phyloP scores from a whole-genome alignment of 2,797 vertebrate species.

The Tenualosa thibaudeaui region DNA sequence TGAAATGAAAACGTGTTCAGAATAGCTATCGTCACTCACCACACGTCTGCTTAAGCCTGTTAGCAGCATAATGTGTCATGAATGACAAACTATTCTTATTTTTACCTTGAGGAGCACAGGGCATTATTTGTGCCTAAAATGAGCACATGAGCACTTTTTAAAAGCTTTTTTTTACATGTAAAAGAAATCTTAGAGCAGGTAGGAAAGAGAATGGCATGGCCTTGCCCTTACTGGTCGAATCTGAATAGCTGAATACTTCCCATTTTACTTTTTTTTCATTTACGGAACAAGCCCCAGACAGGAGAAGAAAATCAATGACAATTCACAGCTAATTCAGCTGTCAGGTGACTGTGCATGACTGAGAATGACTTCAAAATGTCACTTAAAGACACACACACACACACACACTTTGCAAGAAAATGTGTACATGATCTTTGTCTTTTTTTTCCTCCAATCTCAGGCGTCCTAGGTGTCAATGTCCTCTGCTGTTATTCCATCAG shows the following conservation, averaged over 20 bases:
- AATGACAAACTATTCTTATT: not conserved
- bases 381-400: not conserved
- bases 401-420: not conserved
- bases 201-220: not conserved
- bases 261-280: not conserved
- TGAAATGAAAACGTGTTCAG: not conserved
- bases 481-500: constrained; percentile 27
- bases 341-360: not conserved
- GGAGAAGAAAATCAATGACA: constrained; percentile 26
- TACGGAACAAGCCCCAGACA: not conserved
- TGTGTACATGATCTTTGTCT: constrained; percentile 1
- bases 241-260: not conserved
- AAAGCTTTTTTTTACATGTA: not conserved
- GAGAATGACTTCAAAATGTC: constrained; percentile 24
- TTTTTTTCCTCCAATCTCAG: not conserved
- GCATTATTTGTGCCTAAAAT: too few species aligned
- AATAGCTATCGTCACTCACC: not conserved
- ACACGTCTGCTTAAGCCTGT: too few species aligned
- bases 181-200: not conserved
- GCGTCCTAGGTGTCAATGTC: constrained; percentile 29
- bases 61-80: not conserved
- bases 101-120: too few species aligned
- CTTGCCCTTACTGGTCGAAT: not conserved
- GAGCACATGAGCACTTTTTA: not conserved
- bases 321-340: constrained; percentile 27